Evolutionary conservation across 35 echinoderm and acorn worm genomes (phyloP), one percentile per base, ranked within the genome.

Genomic region (Lytechinus pictus): DNA sequence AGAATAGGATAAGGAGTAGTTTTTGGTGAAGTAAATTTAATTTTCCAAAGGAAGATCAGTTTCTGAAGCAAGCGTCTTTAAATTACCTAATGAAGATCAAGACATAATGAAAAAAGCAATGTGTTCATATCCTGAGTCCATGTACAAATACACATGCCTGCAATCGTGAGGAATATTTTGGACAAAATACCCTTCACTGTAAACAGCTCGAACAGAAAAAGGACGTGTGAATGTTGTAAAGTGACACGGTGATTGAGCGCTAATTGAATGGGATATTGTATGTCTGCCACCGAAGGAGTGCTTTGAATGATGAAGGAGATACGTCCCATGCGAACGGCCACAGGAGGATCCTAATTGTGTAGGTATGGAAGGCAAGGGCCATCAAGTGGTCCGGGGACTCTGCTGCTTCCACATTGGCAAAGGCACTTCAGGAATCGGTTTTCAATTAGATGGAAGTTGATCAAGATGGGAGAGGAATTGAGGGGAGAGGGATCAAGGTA

Each of bases 211-310:
- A 24, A 79, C 66, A 79, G 19, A 79, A 7, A 44, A 24, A 24
- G 66, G 66, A 79, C 66, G 19, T 79, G 66, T 79, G 66, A 79
- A 79, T 79, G 12, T 79, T 79, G 66, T 9, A 79, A 79, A 79
- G 66, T 79, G 66, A 79, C 4, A 79, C 21, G 19, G 66, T n/a
- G 66, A 79, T 79, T 79, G 66, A 79, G 66, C 19, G n/a, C 66
- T 79, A 79, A 79, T 79, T 79, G 66, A 79, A 79, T 79, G 66
- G 66, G 66, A 79, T 79, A 79, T 79, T 79, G 66, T 79, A 79
- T 79, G 66, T 79, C 66, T 24, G 19, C 66, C 66, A 79, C 66
- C 19, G 66, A n/a, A 60, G 57, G 57, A 79, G 66, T 79, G 66
- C 66, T 79, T n/a, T 79, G 66, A 79, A 79, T 79, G 66, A 79